A percentile compares a stretch with the other conserved stretches of the same genome.
Conservation (phyloP, 2,797 vertebrate genomes). For the Myotis planiceps region DNA sequence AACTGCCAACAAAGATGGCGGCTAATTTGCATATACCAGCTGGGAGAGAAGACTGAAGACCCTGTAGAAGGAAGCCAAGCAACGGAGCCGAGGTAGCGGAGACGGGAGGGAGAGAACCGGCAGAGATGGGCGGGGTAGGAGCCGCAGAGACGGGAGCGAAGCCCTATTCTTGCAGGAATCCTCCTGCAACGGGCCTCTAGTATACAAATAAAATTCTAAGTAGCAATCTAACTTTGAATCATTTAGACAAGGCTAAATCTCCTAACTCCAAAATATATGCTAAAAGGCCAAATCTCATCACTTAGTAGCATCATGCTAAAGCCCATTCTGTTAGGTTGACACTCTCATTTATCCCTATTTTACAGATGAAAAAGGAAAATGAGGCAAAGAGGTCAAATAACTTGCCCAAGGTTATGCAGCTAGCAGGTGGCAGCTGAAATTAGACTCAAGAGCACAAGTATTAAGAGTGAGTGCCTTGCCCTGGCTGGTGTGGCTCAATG, state of each 20-base stretch:
- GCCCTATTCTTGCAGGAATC: too few relatives aligned
- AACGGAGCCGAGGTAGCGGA: too few relatives aligned
- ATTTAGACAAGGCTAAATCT: neutral
- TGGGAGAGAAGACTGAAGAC: too few relatives aligned
- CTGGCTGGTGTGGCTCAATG: too few relatives aligned
- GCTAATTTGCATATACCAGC: too few relatives aligned
- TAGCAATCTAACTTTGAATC: neutral
- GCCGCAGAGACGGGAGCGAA: too few relatives aligned
- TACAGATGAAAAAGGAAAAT: slow-evolving; percentile 9
- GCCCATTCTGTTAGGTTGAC: neutral
- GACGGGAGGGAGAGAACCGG: too few relatives aligned
- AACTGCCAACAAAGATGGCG: too few relatives aligned
- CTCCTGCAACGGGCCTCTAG: too few relatives aligned
- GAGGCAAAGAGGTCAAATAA: neutral
- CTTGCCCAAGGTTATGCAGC: neutral
- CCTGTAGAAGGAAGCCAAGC: too few relatives aligned
- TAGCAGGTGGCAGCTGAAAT: slow-evolving; percentile 7
- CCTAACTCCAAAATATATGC: neutral
- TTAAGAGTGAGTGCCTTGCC: neutral
- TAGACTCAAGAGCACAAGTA: neutral
- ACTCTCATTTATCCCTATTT: neutral
- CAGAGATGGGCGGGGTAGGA: too few relatives aligned
- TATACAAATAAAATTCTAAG: neutral
- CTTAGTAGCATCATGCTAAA: neutral
- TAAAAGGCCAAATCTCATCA: neutral